Base-by-base conservation (phyloP, 2,113 vertebrate genomes). In the Cervus canadensis region DNA sequence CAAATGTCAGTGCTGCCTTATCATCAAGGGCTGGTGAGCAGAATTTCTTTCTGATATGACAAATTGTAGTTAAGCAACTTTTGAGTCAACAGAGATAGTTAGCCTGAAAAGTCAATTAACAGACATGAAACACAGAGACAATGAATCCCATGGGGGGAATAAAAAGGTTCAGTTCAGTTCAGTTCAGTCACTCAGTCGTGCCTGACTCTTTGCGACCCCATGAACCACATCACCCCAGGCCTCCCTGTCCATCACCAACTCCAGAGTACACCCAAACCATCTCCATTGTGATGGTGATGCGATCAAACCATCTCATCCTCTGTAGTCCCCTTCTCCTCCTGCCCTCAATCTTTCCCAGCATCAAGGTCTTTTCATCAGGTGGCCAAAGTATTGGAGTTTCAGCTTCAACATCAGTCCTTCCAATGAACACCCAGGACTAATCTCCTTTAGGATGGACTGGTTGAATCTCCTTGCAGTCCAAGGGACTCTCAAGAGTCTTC, bases 41-140 rank as follows among this genome's bases (percentile, higher is more conserved):
- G 94, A 50, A 83, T 94, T 94, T 87, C 48, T 62, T 84, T 90
- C n/a, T 87, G 10, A 19, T 43, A 56, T 5, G 21, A 85, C 33
- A 81, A 83, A 52, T 64, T 25, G 23, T 54, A 96, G 30, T 76
- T 25, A 87, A 85, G 56, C 5, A 87, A 57, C 16, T 91, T 91
- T 43, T 91, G 26, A 92, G 56, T 74, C 67, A 82, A 76, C 67
- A 86, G 59, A 79, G 21, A 67, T 21, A 1, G 23, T 54, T 64
- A 76, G 81, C 76, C 89, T 93, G 9, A 67, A 40, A 96, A 96
- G 62, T 7, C 40, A 40, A 76, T 59, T 59, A 85, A 54, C 13
- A 96, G 26, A 54, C 36, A 48, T 45, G 28, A 95, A 88, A 95
- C 64, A 15, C 36, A 91, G 25, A 95, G 36, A 87, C 7, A 88